Evolutionary conservation across 2,888 invertebrate species (phyloP).

Genomic region (Agelastica alni): DNA sequence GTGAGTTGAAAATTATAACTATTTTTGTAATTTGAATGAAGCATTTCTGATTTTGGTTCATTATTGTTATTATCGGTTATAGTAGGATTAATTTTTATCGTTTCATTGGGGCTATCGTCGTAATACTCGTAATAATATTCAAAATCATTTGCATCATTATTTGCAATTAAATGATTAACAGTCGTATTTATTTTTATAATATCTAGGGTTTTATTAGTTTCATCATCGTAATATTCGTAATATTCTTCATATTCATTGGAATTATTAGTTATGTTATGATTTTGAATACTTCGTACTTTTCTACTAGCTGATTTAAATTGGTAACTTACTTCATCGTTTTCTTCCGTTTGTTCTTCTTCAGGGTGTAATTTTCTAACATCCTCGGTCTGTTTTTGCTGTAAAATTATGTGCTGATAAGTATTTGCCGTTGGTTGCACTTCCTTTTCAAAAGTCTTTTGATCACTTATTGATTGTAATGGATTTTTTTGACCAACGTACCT

Average conservation of each 20-base stretch:
- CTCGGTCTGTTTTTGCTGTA: constrained; percentile 24
- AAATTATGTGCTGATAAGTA: constrained; percentile 27
- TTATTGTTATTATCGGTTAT: neutral
- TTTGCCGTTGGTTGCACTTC: constrained; percentile 17
- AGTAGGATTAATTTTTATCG: neutral
- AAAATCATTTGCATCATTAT: constrained; percentile 7
- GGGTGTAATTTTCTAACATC: constrained; percentile 18
- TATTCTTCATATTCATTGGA: constrained; percentile 16
- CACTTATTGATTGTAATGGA: neutral
- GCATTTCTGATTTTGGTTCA: constrained; percentile 1
- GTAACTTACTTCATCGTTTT: constrained; percentile 35
- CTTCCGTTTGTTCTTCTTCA: constrained; percentile 14
- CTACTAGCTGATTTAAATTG: neutral
- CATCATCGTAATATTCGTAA: constrained; percentile 22
- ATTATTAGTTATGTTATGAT: constrained; percentile 2
- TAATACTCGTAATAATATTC: constrained; percentile 17
- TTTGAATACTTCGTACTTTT: neutral
- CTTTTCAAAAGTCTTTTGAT: constrained; percentile 7
- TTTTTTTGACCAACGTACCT: constrained; percentile 6
- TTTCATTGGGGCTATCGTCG: constrained; percentile 2
- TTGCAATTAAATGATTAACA: neutral
- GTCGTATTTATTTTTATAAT: neutral
- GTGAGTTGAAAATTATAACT: neutral
- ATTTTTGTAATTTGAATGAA: neutral
- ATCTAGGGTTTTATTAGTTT: neutral